These are phyloP conservation scores for Pseudopleuronectes americanus DNA, from an alignment of 2,797 vertebrate species.

Conservation along the genomic window DNA sequence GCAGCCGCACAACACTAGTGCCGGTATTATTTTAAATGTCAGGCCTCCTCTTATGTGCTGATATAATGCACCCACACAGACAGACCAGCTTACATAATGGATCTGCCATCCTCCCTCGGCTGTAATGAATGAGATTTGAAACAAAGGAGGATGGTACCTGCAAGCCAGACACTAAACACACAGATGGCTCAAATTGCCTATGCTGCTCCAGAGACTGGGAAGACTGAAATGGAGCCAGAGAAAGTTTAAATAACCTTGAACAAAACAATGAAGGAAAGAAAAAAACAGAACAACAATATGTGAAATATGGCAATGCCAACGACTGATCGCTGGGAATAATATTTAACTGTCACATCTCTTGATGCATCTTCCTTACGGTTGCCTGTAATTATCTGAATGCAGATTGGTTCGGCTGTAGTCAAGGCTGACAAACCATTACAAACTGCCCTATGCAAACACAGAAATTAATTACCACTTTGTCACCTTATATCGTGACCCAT, in stretches of 20 bases:
- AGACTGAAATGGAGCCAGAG: constrained; percentile 77
- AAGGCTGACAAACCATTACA: constrained; percentile 37
- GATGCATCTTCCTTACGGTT: constrained; percentile 24
- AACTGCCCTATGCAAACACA: constrained; percentile 55
- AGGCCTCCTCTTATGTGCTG: constrained; percentile 74
- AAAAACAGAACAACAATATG: constrained; percentile 65
- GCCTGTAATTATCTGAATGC: constrained; percentile 34
- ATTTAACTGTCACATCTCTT: constrained; percentile 20
- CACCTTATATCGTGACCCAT: constrained; percentile 67
- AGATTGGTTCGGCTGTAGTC: constrained; percentile 36
- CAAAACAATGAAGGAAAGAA: constrained; percentile 58
- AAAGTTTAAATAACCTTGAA: constrained; percentile 82
- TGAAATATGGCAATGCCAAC: constrained; percentile 60
- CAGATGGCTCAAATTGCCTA: constrained; percentile 81
- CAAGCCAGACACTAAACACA: constrained; percentile 80
- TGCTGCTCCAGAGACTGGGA: constrained; percentile 73
- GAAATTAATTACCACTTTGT: constrained; percentile 76
- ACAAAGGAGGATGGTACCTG: constrained; percentile 84
- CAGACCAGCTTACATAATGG: constrained; percentile 76
- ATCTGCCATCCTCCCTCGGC: constrained; percentile 80
- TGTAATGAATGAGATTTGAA: constrained; percentile 85
- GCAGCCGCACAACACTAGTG: constrained; percentile 26
- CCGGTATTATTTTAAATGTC: constrained; percentile 69
- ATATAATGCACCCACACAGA: constrained; percentile 80
- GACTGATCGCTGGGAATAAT: constrained; percentile 51